Evolutionary conservation across 2,113 vertebrate species (phyloP).

Genomic region (Misgurnus mizolepis): DNA sequence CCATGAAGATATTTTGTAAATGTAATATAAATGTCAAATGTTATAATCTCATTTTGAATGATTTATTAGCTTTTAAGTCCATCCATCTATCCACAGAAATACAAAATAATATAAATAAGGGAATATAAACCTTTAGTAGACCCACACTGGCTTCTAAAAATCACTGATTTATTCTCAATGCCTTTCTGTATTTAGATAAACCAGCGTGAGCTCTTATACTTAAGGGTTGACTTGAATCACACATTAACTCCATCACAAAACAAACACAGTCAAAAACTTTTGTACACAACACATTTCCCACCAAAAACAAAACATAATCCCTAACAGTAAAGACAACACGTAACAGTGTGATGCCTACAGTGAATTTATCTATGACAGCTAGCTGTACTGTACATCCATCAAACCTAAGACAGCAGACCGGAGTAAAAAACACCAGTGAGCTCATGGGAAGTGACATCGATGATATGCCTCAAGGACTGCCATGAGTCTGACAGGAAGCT

Average conservation of each 20-base stretch:
- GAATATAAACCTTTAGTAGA: too few species aligned
- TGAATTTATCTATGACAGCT: neutral
- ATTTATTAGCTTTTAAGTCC: too few species aligned
- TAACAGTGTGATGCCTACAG: neutral
- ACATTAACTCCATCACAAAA: neutral
- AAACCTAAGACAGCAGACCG: neutral
- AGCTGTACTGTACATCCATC: neutral
- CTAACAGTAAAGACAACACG: neutral
- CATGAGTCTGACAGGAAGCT: neutral
- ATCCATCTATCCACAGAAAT: too few species aligned
- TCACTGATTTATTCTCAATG: neutral
- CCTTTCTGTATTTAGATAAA: neutral
- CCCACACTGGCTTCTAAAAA: too few species aligned
- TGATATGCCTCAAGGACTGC: neutral
- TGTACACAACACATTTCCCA: neutral
- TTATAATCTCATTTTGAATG: too few species aligned
- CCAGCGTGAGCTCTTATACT: neutral
- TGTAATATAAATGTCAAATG: too few species aligned
- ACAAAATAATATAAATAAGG: too few species aligned
- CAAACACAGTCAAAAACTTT: neutral
- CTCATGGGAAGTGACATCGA: constrained; percentile 5
- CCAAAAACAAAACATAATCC: neutral
- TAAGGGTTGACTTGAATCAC: neutral
- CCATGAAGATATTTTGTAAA: too few species aligned
- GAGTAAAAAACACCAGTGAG: neutral